Base-by-base conservation (phyloP, 2,888 invertebrate genomes). In the Muscina levida region DNA sequence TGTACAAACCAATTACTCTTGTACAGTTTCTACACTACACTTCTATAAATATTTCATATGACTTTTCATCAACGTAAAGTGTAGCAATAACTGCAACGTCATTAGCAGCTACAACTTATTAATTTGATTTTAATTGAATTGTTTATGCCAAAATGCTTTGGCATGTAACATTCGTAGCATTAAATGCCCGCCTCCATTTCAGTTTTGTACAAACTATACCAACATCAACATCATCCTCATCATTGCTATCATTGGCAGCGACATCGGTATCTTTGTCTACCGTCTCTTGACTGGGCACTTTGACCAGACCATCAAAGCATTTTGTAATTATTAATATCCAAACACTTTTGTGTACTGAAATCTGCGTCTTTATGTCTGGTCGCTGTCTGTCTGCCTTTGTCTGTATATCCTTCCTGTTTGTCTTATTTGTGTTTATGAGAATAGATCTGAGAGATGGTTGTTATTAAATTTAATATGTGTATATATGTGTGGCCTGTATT, bases 41-140 rank as follows among this genome's bases (percentile, higher is more conserved):
- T n/a, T n/a, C n/a, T n/a, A n/a, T n/a, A n/a, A n/a, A n/a, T n/a
- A n/a, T n/a, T n/a, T n/a, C n/a, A n/a, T n/a, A n/a, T n/a, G n/a
- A n/a, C n/a, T n/a, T n/a, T n/a, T n/a, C n/a, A n/a, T n/a, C n/a
- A n/a, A n/a, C n/a, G n/a, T n/a, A n/a, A n/a, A n/a, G n/a, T n/a
- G n/a, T n/a, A n/a, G n/a, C n/a, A n/a, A n/a, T n/a, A n/a, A n/a
- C n/a, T n/a, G 1, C n/a, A 53, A 13, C 31, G 8, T 31, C 31
- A 53, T n/a, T 17, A 15, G 26, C 56, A 56, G 66, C 79, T 70
- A 71, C 79, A 67, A 51, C 79, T 66, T 65, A 68, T 79, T 74
- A 75, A 79, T 79, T 74, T 79, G 74, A 71, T 79, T 79, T 79
- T 79, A 79, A 79, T 79, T 79, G 79, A 79, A 79, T 79, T 79